Percentiles rank a stretch among this genome's conserved stretches.
Conservation (phyloP, 2,888 invertebrate genomes). For the Pyrocoelia pectoralis region DNA sequence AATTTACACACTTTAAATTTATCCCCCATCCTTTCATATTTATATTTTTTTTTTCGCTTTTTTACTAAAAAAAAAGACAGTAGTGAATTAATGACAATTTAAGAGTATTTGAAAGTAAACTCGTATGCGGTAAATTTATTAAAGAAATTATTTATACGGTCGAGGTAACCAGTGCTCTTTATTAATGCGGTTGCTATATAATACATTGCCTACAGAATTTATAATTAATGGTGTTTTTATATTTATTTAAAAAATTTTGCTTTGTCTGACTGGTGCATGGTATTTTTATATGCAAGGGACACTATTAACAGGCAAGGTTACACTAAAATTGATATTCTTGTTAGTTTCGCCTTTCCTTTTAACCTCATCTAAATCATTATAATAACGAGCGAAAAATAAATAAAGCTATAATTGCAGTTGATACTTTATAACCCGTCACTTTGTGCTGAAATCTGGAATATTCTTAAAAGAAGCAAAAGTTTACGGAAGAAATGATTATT, state of each 20-base stretch:
- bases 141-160: background rate
- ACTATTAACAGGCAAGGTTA: background rate
- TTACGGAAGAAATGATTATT: no score
- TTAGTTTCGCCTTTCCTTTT: no score
- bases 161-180: background rate
- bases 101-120: conserved; percentile 1
- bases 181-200: background rate
- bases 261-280: background rate
- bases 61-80: background rate
- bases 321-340: background rate
- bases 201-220: background rate
- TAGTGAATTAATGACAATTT: background rate
- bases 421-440: no score
- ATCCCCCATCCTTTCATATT: background rate
- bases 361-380: no score
- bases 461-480: no score
- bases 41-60: background rate
- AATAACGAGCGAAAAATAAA: no score
- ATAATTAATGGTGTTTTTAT: background rate
- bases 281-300: background rate
- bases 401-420: no score
- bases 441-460: no score
- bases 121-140: conserved; percentile 1
- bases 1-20: conserved; percentile 1
- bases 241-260: background rate